Evolutionary conservation across 2,113 vertebrate species (phyloP).

Genomic region (Pao palembangensis): DNA sequence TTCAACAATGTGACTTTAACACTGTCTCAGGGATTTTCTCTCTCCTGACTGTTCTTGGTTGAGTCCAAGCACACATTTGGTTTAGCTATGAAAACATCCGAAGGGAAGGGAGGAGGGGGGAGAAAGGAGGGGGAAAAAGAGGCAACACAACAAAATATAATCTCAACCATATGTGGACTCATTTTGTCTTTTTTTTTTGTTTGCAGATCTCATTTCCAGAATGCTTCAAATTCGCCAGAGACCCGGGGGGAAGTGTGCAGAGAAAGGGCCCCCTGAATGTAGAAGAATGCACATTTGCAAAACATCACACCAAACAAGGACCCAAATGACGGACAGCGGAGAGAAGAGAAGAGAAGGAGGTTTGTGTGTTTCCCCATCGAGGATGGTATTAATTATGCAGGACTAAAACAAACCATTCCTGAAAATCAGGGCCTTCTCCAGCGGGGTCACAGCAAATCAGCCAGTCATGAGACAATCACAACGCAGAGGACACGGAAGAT

Average conservation of each 20-base stretch:
- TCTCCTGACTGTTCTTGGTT: slow-evolving; percentile 57
- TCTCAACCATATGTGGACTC: slow-evolving; percentile 72
- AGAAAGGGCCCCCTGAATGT: slow-evolving; percentile 47
- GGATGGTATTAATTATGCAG: slow-evolving; percentile 50
- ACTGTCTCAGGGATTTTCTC: slow-evolving; percentile 56
- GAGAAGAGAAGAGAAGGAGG: background rate
- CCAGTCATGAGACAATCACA: background rate
- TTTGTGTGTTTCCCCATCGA: slow-evolving; percentile 37
- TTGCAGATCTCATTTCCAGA: slow-evolving; percentile 34
- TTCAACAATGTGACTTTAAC: slow-evolving; percentile 52
- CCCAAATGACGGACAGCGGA: slow-evolving; percentile 30
- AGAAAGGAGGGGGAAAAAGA: slow-evolving; percentile 21
- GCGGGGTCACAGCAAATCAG: slow-evolving; percentile 35
- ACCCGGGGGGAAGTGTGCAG: slow-evolving; percentile 53
- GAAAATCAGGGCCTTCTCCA: slow-evolving; percentile 35
- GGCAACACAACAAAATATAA: slow-evolving; percentile 70
- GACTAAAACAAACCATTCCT: slow-evolving; percentile 39
- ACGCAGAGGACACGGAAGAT: background rate
- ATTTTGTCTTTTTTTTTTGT: slow-evolving; percentile 19
- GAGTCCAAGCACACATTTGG: slow-evolving; percentile 68
- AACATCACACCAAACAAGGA: slow-evolving; percentile 45
- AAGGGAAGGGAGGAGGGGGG: slow-evolving; percentile 52
- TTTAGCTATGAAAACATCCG: slow-evolving; percentile 80
- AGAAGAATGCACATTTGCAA: slow-evolving; percentile 71
- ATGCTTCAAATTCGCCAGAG: slow-evolving; percentile 56